Evolutionary conservation across 2,797 vertebrate genomes (phyloP), one percentile per base, ranked within the genome.

Genomic region (Enoplosus armatus): DNA sequence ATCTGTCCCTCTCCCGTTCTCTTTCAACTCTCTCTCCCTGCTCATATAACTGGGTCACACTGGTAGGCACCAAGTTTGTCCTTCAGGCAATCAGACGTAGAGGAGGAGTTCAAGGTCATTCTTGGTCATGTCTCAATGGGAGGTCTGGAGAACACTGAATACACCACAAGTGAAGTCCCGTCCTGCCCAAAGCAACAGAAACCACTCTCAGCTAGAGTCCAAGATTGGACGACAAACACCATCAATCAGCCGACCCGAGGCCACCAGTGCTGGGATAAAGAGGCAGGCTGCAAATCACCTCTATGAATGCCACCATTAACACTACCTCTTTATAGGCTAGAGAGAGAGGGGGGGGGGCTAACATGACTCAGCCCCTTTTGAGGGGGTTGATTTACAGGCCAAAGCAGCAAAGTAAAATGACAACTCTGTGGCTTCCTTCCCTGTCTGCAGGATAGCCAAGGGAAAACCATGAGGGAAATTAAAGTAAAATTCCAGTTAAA

Each of bases 21-120:
- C 54, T 15, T n/a, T 41, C 56, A 0, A 45, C 79, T 78, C 84
- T 56, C 77, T 76, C 62, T 62, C 72, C n/a, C 51, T 53, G 76
- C 77, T 83, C 50, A 24, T 48, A 53, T 47, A 94, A 93, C 77
- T 93, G 85, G 92, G 93, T 91, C 92, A 73, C 76, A 45, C 68
- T 76, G 61, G 67, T 66, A 69, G 80, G 72, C 50, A 75, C 65
- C n/a, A 39, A 84, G 85, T 83, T 82, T 86, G 89, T 90, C 85
- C 92, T 93, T 87, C 70, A 85, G 58, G 76, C 75, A 55, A 24
- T 1, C 48, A 88, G 80, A 72, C 55, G 24, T 31, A 6, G 22
- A 11, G 58, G 39, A 84, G 72, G 63, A 84, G 88, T 87, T 90
- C 85, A 89, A 89, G 90, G 88, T 89, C 86, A 16, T 37, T 60